These are phyloP conservation scores for Cynaeus angustus DNA, from an alignment of 2,888 invertebrate genomes.

Conservation along the genomic window DNA sequence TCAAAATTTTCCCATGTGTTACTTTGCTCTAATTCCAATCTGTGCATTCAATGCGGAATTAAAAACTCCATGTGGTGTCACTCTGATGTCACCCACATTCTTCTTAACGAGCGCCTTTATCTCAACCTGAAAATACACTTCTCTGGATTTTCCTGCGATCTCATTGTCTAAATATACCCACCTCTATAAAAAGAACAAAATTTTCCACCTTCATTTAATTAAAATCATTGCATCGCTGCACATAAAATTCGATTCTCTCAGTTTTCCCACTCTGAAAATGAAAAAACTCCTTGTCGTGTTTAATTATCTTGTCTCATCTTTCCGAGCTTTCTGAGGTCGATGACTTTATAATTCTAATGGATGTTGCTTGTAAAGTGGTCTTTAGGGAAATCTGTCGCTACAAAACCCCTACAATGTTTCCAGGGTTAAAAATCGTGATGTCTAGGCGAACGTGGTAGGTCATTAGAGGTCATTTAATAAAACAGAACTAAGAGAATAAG, in stretches of 20 bases:
- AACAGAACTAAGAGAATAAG: too few species aligned
- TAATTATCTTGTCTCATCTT: constrained; percentile 12
- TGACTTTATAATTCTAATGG: constrained; percentile 20
- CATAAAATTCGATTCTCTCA: constrained; percentile 2
- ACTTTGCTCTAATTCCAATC: constrained; percentile 10
- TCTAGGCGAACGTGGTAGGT: background rate
- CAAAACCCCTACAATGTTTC: background rate
- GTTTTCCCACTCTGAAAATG: constrained; percentile 1
- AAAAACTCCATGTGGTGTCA: constrained; percentile 15
- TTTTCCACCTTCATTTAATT: background rate
- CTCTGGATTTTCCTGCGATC: constrained; percentile 32
- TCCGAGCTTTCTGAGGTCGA: constrained; percentile 5
- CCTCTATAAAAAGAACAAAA: background rate
- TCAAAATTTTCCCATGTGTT: constrained; percentile 19
- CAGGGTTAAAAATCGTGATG: constrained; percentile 17
- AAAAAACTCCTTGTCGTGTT: background rate
- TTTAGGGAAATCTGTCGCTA: constrained; percentile 16
- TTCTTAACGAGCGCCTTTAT: constrained; percentile 13
- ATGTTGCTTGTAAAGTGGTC: constrained; percentile 10
- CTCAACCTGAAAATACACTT: constrained; percentile 3
- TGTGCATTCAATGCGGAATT: constrained; percentile 15
- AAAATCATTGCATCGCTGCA: background rate
- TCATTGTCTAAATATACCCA: constrained; percentile 36
- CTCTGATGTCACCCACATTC: constrained; percentile 22
- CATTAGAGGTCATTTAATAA: background rate